Evolutionary conservation across 2,888 invertebrate genomes (phyloP).

Genomic region (Andrena praecox): DNA sequence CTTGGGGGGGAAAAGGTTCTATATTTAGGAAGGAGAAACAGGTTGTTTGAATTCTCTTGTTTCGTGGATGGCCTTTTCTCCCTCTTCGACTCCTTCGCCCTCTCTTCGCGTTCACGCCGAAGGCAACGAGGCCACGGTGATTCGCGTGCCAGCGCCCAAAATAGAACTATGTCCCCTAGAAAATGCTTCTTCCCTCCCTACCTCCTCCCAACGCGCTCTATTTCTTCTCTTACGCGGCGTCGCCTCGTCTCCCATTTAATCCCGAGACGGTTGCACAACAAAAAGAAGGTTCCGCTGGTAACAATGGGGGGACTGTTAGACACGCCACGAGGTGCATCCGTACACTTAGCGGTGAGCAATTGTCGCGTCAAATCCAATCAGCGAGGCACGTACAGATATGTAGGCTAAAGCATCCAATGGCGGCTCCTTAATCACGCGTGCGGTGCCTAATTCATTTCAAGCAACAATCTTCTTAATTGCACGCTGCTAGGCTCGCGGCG

Average conservation of each 20-base stretch:
- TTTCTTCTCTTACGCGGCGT: background rate
- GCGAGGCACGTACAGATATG: conserved; percentile 64
- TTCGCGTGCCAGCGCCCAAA: background rate
- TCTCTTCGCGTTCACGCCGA: background rate
- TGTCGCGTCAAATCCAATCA: conserved; percentile 80
- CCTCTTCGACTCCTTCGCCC: no score
- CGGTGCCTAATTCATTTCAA: conserved; percentile 8
- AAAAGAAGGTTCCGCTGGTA: conserved; percentile 56
- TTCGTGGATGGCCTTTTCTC: no score
- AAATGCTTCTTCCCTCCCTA: background rate
- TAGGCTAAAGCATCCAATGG: conserved; percentile 56
- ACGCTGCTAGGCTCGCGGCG: background rate
- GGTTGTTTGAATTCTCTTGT: no score
- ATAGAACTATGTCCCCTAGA: conserved; percentile 7
- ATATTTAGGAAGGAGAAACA: no score
- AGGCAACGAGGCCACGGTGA: background rate
- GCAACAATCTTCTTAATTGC: background rate
- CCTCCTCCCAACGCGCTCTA: no score
- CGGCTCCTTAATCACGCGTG: conserved; percentile 32
- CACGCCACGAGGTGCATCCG: conserved; percentile 55
- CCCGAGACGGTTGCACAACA: conserved; percentile 47
- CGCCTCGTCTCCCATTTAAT: conserved; percentile 20
- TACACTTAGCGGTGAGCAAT: conserved; percentile 70
- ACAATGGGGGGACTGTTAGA: conserved; percentile 55
- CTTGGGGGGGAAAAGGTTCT: no score